Base-by-base conservation (phyloP, 2,113 vertebrate species). In the Pycnonotus jocosus region DNA sequence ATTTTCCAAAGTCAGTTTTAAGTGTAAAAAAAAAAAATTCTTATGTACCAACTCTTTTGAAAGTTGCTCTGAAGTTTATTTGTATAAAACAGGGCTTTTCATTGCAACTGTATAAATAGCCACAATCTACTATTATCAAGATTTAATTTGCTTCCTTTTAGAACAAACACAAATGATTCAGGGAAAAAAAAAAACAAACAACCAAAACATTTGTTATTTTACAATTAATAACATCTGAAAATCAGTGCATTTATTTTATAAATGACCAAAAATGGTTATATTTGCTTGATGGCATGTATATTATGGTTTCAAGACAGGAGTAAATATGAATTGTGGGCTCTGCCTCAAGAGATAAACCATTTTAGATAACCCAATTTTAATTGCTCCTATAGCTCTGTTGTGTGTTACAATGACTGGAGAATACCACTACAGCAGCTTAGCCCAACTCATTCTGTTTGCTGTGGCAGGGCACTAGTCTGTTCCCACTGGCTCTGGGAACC, bases 271-370 rank as follows among this genome's bases (percentile, higher is more conserved):
- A 87, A 15, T 15, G 15, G 12, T 81, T 95, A 1, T 94, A 14
- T 86, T 95, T 95, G 57, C 81, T 82, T 92, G 87, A 92, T 90
- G 80, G 72, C 27, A 40, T 88, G 60, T 88, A 64, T 90, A 48
- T 80, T 87, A 42, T 2, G 66, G 69, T 86, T 70, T 94, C 90
- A 86, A 90, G 88, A 81, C 50, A 83, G 93, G 95, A 96, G 47
- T 92, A 64, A 90, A 45, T 77, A 73, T 27, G 66, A 94, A 71
- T 91, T 91, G 96, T 96, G 97, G 97, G 93, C 95, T 96, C 97
- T 98, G 97, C 97, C 97, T 97, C 97, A 98, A 78, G 94, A 97
- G 93, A 94, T 22, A 48, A 76, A 76, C 21, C 14, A 18, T 69
- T 82, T 76, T 47, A 61, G 54, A 69, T 56, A 57, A 94, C 82